phyloP scores from a whole-genome alignment of 2,888 invertebrate genomes.

The Patella caerulea region DNA sequence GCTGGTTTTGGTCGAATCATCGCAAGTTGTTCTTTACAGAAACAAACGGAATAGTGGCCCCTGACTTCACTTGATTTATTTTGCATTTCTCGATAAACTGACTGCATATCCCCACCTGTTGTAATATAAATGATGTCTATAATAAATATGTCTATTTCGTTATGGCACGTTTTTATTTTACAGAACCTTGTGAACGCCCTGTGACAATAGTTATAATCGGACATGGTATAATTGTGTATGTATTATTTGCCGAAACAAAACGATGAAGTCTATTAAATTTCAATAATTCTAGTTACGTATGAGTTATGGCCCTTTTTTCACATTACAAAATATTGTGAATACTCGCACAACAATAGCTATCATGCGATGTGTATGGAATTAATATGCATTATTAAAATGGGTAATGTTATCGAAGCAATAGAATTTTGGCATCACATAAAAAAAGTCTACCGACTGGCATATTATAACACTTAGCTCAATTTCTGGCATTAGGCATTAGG shows the following conservation, averaged over 20 bases:
- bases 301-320: no score
- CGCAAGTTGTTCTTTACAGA: neutral
- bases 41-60: neutral
- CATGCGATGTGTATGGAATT: no score
- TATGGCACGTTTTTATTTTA: neutral
- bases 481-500: no score
- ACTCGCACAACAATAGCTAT: no score
- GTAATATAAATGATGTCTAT: neutral
- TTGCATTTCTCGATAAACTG: neutral
- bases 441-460: no score
- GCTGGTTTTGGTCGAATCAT: neutral
- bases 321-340: no score
- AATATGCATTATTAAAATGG: no score
- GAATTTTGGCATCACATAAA: no score
- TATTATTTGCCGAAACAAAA: neutral
- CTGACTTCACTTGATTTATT: neutral
- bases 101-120: neutral
- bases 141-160: neutral
- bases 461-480: no score
- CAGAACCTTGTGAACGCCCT: neutral
- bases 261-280: no score
- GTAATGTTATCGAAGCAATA: no score
- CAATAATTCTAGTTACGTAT: no score
- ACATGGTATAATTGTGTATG: neutral
- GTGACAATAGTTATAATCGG: neutral